Percentiles rank a stretch among this genome's conserved stretches.
phyloP scores from a whole-genome alignment of 1,140 invertebrate genomes.

The Tetramorium alpestre region DNA sequence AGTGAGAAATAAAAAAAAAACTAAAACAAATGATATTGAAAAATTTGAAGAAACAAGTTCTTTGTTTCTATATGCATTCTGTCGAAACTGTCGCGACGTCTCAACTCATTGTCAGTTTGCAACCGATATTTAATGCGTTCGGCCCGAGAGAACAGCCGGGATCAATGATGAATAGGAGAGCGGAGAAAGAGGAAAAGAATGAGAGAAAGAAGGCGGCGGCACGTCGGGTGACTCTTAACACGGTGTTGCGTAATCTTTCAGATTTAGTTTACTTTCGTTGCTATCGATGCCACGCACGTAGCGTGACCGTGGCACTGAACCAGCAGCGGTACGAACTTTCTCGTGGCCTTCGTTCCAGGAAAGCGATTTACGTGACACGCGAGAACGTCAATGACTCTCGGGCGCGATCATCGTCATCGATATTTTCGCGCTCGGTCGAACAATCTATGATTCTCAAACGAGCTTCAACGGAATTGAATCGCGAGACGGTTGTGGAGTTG shows the following conservation, averaged over 20 bases:
- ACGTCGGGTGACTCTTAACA: slow-evolving; percentile 81
- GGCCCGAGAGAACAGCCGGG: background rate
- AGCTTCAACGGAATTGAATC: background rate
- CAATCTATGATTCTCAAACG: slow-evolving; percentile 5
- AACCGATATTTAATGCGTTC: background rate
- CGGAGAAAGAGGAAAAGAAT: slow-evolving; percentile 29
- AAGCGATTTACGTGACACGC: slow-evolving; percentile 74
- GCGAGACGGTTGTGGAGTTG: background rate
- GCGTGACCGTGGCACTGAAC: slow-evolving; percentile 84
- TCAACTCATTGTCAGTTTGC: background rate
- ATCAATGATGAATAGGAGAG: background rate
- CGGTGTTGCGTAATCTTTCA: slow-evolving; percentile 80
- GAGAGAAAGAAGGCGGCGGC: slow-evolving; percentile 41
- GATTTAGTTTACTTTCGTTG: slow-evolving; percentile 84
- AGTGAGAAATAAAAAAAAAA: background rate
- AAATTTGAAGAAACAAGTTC: background rate
- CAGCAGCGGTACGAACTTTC: slow-evolving; percentile 81
- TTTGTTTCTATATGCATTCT: background rate
- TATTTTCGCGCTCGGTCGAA: slow-evolving; percentile 50
- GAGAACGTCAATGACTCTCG: slow-evolving; percentile 73
- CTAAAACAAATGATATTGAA: background rate
- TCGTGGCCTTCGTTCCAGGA: slow-evolving; percentile 78
- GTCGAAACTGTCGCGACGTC: background rate
- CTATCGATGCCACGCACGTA: slow-evolving; percentile 81
- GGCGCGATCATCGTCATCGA: slow-evolving; percentile 64